These are phyloP conservation scores for Polypedilum pembai DNA, from an alignment of 1,140 invertebrate species.

Conservation along the genomic window DNA sequence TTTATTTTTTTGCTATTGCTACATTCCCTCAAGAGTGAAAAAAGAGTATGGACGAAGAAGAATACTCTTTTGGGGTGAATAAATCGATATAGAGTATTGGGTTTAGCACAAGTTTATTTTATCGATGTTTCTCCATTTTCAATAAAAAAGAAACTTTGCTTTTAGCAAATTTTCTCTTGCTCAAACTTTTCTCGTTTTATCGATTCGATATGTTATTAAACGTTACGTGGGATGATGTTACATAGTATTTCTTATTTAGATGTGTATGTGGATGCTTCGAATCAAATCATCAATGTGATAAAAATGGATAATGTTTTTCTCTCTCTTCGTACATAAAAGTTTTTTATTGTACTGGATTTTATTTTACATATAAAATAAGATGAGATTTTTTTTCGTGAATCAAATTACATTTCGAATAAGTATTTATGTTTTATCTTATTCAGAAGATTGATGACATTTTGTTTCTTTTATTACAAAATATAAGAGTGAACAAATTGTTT, in stretches of 20 bases:
- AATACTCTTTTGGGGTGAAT: background rate
- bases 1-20: background rate
- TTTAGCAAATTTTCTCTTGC: background rate
- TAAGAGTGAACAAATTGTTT: too few relatives aligned
- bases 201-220: constrained; percentile 18
- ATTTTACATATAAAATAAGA: background rate
- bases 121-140: constrained; percentile 17
- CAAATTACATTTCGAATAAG: too few relatives aligned
- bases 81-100: constrained; percentile 12
- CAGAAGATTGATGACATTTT: too few relatives aligned
- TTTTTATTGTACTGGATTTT: constrained; percentile 14
- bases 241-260: background rate
- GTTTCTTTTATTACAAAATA: too few relatives aligned
- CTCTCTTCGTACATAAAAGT: background rate
- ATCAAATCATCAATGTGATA: background rate
- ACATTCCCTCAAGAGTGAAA: too few relatives aligned
- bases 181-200: constrained; percentile 13
- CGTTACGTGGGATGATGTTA: background rate
- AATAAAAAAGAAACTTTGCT: constrained; percentile 14
- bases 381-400: too few relatives aligned
- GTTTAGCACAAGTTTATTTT: constrained; percentile 18
- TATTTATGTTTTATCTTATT: too few relatives aligned
- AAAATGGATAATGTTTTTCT: constrained; percentile 7
- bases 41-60: background rate
- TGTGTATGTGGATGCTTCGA: background rate